Conservation (phyloP, 1,140 invertebrate species). For the Drosophila repleta region DNA sequence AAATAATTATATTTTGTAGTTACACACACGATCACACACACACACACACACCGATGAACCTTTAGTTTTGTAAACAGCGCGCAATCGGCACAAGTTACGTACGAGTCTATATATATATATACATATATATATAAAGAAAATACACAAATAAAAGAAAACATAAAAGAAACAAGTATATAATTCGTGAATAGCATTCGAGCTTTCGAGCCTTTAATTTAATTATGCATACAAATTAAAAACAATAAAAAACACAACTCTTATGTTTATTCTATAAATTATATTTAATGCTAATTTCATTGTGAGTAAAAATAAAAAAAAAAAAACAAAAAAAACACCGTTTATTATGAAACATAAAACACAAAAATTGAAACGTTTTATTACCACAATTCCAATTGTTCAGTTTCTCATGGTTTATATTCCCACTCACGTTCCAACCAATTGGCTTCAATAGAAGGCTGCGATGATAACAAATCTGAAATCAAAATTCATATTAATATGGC, state of each 20-base stretch:
- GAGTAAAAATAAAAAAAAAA: conserved; percentile 49
- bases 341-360: conserved; percentile 69
- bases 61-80: conserved; percentile 72
- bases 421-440: conserved; percentile 67
- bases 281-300: conserved; percentile 80
- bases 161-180: conserved; percentile 11
- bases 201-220: conserved; percentile 79
- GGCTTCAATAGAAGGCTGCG: conserved; percentile 78
- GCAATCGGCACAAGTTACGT: conserved; percentile 75
- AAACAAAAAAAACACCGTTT: conserved; percentile 68
- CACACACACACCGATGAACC: conserved; percentile 42
- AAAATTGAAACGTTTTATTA: conserved; percentile 61
- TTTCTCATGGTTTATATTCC: conserved; percentile 30
- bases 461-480: conserved; percentile 76
- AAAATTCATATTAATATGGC: conserved; percentile 76
- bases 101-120: conserved; percentile 23
- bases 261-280: conserved; percentile 77
- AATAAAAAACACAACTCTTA: conserved; percentile 48
- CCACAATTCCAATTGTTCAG: conserved; percentile 34
- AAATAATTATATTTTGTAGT: conserved; percentile 77
- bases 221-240: conserved; percentile 56
- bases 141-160: no score
- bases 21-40: conserved; percentile 41
- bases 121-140: no score
- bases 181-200: conserved; percentile 70